Base-by-base conservation (phyloP, 2,888 invertebrate species). In the Philereme vetulata region DNA sequence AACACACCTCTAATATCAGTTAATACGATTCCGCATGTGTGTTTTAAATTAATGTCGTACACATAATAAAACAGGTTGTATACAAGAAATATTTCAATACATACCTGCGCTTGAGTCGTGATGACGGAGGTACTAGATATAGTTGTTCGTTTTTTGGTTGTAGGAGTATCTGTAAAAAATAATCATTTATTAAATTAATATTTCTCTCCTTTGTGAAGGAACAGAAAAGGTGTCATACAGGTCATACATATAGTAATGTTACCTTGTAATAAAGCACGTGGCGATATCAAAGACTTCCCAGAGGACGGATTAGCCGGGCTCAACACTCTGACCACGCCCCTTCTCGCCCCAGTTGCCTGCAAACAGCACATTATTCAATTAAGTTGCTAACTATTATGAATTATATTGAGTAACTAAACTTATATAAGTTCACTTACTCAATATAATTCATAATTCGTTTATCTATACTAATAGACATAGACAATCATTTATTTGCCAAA, bases 221-320 rank as follows among this genome's bases (percentile, higher is more conserved):
- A 21, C 21, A 21, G 21, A 21, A 21, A 21, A 21, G 21, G 21
- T 1, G 21, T 21, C 1, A 2, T 21, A 21, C 21, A 21, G 21
- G 21, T n/a, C n/a, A n/a, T n/a, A n/a, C n/a, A n/a, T n/a, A 21
- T 21, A 21, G n/a, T 21, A 36, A 48, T 35, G 5, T 43, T 76
- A 90, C 90, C 84, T 77, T 87, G 87, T 81, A 91, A 76, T 9
- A 93, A 78, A 3, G 93, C 92, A 51, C 89, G 72, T 1, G 93
- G 93, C n/a, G 92, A 92, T 67, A 93, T 92, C 6, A 93, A 84
- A 8, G 92, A 92, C 70, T 93, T 93, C 6, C 92, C 91, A 0
- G 89, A 78, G 4, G 88, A 77, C 0, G 84, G 84, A 6, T 87
- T 80, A 1, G 91, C 90, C 0, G 92, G 90, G 75, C 89, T 91